A percentile compares a stretch with the other conserved stretches of the same genome.
Conservation (phyloP, 2,113 vertebrate genomes). For the Australoheros scitulus region DNA sequence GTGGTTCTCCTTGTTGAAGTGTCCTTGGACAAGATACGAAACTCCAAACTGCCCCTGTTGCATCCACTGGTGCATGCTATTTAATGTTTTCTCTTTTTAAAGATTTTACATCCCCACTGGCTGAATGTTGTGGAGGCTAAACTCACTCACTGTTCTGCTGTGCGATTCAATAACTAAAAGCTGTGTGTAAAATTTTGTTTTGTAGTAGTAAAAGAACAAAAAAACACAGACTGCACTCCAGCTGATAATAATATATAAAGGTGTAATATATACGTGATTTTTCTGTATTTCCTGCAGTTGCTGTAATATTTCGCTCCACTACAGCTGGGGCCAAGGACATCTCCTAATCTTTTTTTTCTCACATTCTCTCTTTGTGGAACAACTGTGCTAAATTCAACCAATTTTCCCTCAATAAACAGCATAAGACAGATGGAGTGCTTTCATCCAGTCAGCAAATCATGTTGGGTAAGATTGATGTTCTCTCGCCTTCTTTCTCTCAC, state of each 20-base stretch:
- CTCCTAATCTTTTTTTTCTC: slow-evolving; percentile 40
- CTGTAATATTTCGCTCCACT: slow-evolving; percentile 23
- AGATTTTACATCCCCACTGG: not conserved
- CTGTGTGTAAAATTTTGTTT: slow-evolving; percentile 12
- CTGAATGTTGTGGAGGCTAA: not conserved
- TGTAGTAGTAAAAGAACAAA: not conserved
- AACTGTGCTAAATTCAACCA: slow-evolving; percentile 60
- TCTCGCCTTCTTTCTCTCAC: slow-evolving; percentile 37
- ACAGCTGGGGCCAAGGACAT: slow-evolving; percentile 48
- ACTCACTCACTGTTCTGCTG: not conserved
- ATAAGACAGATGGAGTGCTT: slow-evolving; percentile 74
- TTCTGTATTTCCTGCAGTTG: slow-evolving; percentile 15
- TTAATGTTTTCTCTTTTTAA: not conserved
- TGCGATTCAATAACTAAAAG: not conserved
- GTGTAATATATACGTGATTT: slow-evolving; percentile 13
- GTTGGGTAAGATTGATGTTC: slow-evolving; percentile 75
- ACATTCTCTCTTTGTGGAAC: slow-evolving; percentile 49
- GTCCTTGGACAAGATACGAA: not conserved
- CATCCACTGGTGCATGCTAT: not conserved
- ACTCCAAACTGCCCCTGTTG: not conserved
- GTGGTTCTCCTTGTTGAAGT: not conserved
- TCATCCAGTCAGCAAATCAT: slow-evolving; percentile 76
- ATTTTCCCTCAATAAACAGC: slow-evolving; percentile 70
- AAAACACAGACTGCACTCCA: not conserved
- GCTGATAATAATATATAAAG: slow-evolving; percentile 16